phyloP scores from a whole-genome alignment of 1,140 invertebrate species.

The Caenorhabditis inopinata region DNA sequence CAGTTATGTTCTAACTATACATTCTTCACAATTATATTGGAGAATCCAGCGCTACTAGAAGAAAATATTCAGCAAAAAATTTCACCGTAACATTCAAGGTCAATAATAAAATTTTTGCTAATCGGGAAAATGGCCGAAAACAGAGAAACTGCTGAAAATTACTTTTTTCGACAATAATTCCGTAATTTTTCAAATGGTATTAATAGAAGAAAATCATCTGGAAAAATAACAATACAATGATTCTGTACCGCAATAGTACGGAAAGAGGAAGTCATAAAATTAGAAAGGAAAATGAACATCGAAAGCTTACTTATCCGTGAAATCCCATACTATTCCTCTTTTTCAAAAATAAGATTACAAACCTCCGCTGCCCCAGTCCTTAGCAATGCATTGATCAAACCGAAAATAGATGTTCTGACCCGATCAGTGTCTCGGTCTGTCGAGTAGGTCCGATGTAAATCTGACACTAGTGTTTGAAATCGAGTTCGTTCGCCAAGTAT shows the following conservation, averaged over 20 bases:
- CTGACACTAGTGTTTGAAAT: slow-evolving; percentile 83
- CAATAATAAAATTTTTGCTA: no score
- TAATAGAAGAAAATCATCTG: no score
- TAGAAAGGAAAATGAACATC: neutral
- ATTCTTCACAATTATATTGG: no score
- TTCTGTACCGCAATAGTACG: neutral
- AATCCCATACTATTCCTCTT: neutral
- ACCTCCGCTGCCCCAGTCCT: slow-evolving; percentile 90
- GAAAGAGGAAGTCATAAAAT: neutral
- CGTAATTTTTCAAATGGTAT: no score
- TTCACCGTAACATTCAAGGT: no score
- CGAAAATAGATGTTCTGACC: slow-evolving; percentile 88
- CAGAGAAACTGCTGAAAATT: no score
- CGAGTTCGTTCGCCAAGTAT: slow-evolving; percentile 61
- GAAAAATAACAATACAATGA: neutral
- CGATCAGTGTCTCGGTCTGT: slow-evolving; percentile 58
- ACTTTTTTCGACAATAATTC: neutral
- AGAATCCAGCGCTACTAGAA: no score
- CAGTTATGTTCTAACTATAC: no score
- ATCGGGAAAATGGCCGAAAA: no score
- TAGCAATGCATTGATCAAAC: slow-evolving; percentile 92
- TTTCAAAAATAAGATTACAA: neutral
- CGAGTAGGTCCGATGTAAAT: slow-evolving; percentile 73
- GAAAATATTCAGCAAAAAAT: no score
- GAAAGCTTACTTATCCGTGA: slow-evolving; percentile 5